Conservation (phyloP, 2,113 vertebrate species). For the Excalfactoria chinensis region DNA sequence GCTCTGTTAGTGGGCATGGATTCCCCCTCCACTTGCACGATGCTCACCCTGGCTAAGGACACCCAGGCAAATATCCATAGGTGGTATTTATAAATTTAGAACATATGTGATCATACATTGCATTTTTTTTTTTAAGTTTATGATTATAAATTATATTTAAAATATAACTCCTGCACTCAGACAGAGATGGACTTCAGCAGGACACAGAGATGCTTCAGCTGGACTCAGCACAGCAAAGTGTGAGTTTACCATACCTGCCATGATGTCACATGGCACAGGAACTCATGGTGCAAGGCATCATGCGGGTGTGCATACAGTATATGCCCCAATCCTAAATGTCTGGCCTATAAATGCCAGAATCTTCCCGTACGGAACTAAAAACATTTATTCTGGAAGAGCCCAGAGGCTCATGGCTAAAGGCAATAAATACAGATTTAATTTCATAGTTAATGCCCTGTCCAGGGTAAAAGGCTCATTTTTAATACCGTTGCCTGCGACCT, state of each 20-base stretch:
- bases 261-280: background rate
- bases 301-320: background rate
- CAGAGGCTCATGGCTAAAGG: constrained; percentile 47
- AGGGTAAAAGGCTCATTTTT: constrained; percentile 71
- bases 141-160: background rate
- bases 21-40: background rate
- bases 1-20: background rate
- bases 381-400: constrained; percentile 73
- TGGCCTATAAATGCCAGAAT: constrained; percentile 51
- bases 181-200: background rate
- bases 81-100: background rate
- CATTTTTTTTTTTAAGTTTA: background rate
- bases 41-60: background rate
- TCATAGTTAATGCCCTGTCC: constrained; percentile 58
- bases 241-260: constrained; percentile 11
- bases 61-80: background rate
- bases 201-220: background rate
- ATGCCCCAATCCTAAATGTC: background rate
- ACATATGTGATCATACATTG: background rate
- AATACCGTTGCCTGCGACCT: constrained; percentile 70
- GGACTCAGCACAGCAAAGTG: background rate
- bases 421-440: constrained; percentile 72
- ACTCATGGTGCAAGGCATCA: background rate
- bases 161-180: fast-evolving
- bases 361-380: constrained; percentile 59